These are phyloP conservation scores for Chrysaora quinquecirrha DNA, from an alignment of 30 jellyfish, hydroid and myxozoan genomes.

Conservation along the genomic window DNA sequence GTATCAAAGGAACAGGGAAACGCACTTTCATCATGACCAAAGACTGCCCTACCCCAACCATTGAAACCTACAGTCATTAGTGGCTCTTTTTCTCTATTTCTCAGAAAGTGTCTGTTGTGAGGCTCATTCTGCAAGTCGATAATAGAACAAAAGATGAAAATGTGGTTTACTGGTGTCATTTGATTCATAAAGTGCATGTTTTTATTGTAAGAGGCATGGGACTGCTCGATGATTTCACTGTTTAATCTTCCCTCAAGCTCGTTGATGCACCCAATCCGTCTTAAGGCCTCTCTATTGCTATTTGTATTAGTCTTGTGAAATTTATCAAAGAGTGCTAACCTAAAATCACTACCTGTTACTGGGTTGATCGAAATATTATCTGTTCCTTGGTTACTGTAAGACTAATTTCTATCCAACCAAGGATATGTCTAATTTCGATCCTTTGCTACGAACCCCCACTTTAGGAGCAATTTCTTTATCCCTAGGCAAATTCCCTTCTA, in stretches of 20 bases:
- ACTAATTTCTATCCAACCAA: conserved; percentile 35
- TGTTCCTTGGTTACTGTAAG: no score
- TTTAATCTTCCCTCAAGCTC: conserved; percentile 13
- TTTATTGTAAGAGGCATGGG: conserved; percentile 13
- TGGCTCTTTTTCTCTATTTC: no score
- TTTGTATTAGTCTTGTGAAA: conserved; percentile 24
- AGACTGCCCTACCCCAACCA: no score
- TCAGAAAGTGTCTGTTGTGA: no score
- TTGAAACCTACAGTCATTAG: no score
- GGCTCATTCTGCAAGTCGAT: no score
- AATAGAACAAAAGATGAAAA: conserved; percentile 14
- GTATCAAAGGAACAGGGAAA: no score
- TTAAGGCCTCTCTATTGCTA: background rate
- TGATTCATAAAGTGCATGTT: conserved; percentile 22
- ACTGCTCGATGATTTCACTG: conserved; percentile 27
- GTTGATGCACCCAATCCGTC: conserved; percentile 45
- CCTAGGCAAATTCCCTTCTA: background rate
- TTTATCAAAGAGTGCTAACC: conserved; percentile 26
- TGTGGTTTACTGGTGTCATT: conserved; percentile 37
- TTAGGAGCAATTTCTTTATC: background rate
- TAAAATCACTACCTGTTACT: conserved; percentile 28
- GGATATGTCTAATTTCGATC: conserved; percentile 34
- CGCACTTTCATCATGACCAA: no score
- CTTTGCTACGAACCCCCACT: conserved; percentile 9
- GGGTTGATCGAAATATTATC: no score